A percentile compares a stretch with the other conserved stretches of the same genome.
Evolutionary conservation across 2,113 vertebrate genomes (phyloP).

Genomic region (Seriola dumerili): DNA sequence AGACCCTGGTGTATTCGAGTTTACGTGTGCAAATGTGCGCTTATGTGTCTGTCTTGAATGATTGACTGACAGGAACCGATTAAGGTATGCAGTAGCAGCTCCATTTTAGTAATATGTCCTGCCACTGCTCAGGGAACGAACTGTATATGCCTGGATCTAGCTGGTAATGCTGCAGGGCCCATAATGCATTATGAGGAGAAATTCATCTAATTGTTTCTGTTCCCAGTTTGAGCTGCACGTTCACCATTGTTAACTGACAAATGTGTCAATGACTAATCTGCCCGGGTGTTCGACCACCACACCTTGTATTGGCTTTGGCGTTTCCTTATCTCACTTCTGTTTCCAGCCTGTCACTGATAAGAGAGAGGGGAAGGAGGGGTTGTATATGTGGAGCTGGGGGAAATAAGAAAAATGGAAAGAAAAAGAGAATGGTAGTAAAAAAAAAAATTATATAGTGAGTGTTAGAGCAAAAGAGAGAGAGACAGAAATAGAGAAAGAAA

Average conservation of each 20-base stretch:
- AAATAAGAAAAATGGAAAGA: slow-evolving; percentile 63
- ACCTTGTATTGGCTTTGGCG: slow-evolving; percentile 72
- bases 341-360: slow-evolving; percentile 83
- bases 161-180: slow-evolving; percentile 38
- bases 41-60: slow-evolving; percentile 38
- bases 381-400: slow-evolving; percentile 34
- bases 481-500: slow-evolving; percentile 46
- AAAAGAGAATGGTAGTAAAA: slow-evolving; percentile 26
- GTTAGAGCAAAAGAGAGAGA: slow-evolving; percentile 21
- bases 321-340: slow-evolving; percentile 81
- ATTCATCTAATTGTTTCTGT: slow-evolving; percentile 70
- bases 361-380: slow-evolving; percentile 26
- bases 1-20: slow-evolving; percentile 26
- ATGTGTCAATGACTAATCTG: slow-evolving; percentile 82
- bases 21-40: slow-evolving; percentile 23
- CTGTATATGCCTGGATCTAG: slow-evolving; percentile 15
- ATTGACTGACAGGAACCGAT: slow-evolving; percentile 68
- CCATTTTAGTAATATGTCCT: slow-evolving; percentile 60
- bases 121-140: slow-evolving; percentile 47
- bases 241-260: slow-evolving; percentile 76
- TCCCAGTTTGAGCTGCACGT: slow-evolving; percentile 55
- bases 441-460: slow-evolving; percentile 1
- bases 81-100: slow-evolving; percentile 41
- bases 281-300: slow-evolving; percentile 76
- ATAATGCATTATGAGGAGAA: slow-evolving; percentile 51